Evolutionary conservation across 1,140 invertebrate genomes (phyloP), one percentile per base, ranked within the genome.

Genomic region (Nymphalis io): DNA sequence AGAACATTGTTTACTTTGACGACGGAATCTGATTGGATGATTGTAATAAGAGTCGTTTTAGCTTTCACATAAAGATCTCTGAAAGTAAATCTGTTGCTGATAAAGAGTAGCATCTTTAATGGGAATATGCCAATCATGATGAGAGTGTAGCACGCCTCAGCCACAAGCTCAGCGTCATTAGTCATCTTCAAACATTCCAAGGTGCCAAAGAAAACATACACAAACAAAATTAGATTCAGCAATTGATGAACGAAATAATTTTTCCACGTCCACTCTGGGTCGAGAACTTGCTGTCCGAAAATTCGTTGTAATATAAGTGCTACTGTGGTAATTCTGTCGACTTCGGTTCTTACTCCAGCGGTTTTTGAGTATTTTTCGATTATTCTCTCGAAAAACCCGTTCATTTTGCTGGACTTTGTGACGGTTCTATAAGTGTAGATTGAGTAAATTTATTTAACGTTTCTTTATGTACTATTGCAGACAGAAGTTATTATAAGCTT

Each of bases 151-250:
- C 60, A 82, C 16, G 80, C 86, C 72, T 89, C 81, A n/a, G 80
- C 80, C 16, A 79, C 72, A 2, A 80, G 44, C 20, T 79, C 70
- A 0, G 67, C 27, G 51, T 88, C 85, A 1, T 70, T 75, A 0
- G 75, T 78, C 1, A 70, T 69, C 40, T 73, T 75, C 0, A 88
- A 40, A 46, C 80, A 73, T 23, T 86, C 70, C 4, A 81, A 27
- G 8, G 86, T 89, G 2, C 87, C 87, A 27, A 84, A 71, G 57
- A 84, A 75, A 12, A 87, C 82, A 51, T 89, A 89, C 18, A 83
- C 59, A 16, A 82, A 76, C 42, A 88, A 68, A 55, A 53, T 40
- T 33, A 81, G 38, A 60, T 57, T 76, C 4, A 82, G 60, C 18
- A 88, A 21, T 58, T 87, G 83, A 42, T 80, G 64, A 2, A 75